These are phyloP conservation scores for Drosophila rufa DNA, from an alignment of 1,140 invertebrate genomes.

Conservation along the genomic window DNA sequence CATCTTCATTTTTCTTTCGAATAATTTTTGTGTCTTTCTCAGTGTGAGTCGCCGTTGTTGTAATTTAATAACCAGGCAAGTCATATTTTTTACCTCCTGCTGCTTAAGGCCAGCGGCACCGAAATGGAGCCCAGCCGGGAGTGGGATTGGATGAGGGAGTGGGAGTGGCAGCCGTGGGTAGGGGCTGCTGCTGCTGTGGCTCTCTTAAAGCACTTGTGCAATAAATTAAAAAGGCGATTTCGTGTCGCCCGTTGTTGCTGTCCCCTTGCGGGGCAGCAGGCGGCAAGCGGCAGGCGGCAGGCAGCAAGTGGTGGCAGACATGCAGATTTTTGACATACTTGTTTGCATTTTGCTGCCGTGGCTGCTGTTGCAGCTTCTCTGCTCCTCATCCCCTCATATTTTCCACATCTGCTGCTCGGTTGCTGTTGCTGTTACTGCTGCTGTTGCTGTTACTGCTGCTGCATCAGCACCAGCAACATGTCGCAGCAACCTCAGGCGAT, in stretches of 20 bases:
- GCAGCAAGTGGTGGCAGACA: constrained; percentile 81
- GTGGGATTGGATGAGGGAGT: constrained; percentile 18
- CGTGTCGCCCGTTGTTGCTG: constrained; percentile 66
- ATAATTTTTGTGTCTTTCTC: constrained; percentile 81
- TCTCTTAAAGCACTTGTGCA: constrained; percentile 82
- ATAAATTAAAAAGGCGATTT: constrained; percentile 84
- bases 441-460: constrained; percentile 28
- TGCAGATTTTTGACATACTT: constrained; percentile 84
- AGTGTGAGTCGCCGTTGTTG: constrained; percentile 71
- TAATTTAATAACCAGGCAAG: constrained; percentile 81
- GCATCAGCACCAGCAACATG: constrained; percentile 66
- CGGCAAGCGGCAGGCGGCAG: constrained; percentile 28
- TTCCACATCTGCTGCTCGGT: constrained; percentile 27
- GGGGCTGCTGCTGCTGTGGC: constrained; percentile 10
- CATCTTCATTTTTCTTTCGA: constrained; percentile 52
- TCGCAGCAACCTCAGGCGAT: constrained; percentile 67
- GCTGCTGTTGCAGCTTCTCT: constrained; percentile 49
- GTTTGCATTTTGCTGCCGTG: constrained; percentile 81
- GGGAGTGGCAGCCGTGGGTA: constrained; percentile 50
- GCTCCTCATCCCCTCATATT: constrained; percentile 9
- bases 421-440: constrained; percentile 13
- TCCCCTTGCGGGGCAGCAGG: constrained; percentile 17
- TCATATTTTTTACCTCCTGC: constrained; percentile 79
- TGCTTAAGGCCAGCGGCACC: constrained; percentile 63
- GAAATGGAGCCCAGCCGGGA: constrained; percentile 31